These are phyloP conservation scores for Micoletzkya japonica DNA, from an alignment of 2,888 invertebrate species.

Conservation along the genomic window DNA sequence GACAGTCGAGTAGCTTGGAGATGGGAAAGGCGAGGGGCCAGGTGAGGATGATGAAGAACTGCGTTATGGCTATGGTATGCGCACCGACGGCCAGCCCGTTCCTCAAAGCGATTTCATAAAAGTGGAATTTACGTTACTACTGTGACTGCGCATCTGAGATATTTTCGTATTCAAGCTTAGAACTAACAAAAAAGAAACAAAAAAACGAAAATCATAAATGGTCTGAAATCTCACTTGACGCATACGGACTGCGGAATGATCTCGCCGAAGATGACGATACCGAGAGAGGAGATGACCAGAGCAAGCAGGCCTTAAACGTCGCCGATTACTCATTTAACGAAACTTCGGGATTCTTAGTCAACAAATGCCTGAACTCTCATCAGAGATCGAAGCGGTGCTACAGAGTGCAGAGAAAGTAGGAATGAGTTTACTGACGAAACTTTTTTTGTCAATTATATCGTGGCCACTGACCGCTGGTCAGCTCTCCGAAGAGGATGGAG, in stretches of 20 bases:
- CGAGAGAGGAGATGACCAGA: constrained; percentile 64
- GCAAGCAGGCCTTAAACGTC: constrained; percentile 51
- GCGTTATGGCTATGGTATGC: constrained; percentile 48
- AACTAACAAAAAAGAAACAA: neutral
- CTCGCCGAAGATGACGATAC: constrained; percentile 81
- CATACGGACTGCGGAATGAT: constrained; percentile 74
- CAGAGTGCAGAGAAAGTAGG: too few species aligned
- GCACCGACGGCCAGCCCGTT: constrained; percentile 51
- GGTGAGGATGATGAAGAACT: constrained; percentile 81
- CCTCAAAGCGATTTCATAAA: constrained; percentile 67
- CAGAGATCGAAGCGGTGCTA: too few species aligned
- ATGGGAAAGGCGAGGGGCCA: constrained; percentile 78
- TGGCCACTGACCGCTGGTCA: constrained; percentile 68
- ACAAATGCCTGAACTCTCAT: too few species aligned
- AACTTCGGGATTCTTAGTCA: too few species aligned
- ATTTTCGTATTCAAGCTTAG: neutral
- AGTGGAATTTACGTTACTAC: neutral
- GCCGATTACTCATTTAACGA: too few species aligned
- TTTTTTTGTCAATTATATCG: too few species aligned
- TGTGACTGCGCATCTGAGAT: neutral
- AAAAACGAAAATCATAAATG: too few species aligned
- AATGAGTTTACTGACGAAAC: too few species aligned
- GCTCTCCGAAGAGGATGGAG: constrained; percentile 89
- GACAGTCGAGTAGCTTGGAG: constrained; percentile 52
- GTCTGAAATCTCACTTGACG: constrained; percentile 59